Base-by-base conservation (phyloP, 2,888 invertebrate genomes). In the Dastarcus helophoroides region DNA sequence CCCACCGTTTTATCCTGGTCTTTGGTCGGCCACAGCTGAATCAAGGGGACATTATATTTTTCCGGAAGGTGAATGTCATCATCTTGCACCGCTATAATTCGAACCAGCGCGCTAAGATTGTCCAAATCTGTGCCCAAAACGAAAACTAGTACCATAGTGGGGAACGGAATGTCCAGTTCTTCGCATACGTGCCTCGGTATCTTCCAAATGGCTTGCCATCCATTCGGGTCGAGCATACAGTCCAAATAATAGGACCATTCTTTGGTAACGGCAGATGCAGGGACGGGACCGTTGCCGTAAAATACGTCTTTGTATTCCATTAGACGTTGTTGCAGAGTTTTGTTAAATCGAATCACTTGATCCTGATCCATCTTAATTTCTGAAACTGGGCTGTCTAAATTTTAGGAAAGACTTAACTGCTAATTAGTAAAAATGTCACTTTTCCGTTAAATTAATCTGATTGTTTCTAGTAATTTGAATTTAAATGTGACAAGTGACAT, bases 121-220 rank as follows among this genome's bases (percentile, higher is more conserved):
- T 64, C 56, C 41, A 67, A 71, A 43, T 73, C 66, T 1, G 76
- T 65, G 3, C 68, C 63, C 31, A 69, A 64, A 0, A 76, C 68
- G 10, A 71, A 63, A 4, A 76, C 65, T 8, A 70, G 64, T 0
- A 76, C 75, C 15, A 76, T 60, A 26, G 75, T 73, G 1, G 79
- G 79, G 53, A 70, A 78, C 42, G 72, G 66, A 8, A 76, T 71
- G 37, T 72, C 67, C 56, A 76, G 68, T 36, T 67, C 66, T 46
- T 73, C 73, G 46, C 79, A 79, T 19, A 68, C 71, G 3, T 65
- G 51, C 31, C 76, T 68, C 0, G 77, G 72, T 5, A 79, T 65
- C 54, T 77, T 78, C 79, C 79, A 79, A 5, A 79, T 45, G 0
- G 75, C 77, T 44, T 74, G 73, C 79, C 79, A 79, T 1, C 78